Base-by-base conservation (phyloP, 2,797 vertebrate species). In the Agapornis canus region DNA sequence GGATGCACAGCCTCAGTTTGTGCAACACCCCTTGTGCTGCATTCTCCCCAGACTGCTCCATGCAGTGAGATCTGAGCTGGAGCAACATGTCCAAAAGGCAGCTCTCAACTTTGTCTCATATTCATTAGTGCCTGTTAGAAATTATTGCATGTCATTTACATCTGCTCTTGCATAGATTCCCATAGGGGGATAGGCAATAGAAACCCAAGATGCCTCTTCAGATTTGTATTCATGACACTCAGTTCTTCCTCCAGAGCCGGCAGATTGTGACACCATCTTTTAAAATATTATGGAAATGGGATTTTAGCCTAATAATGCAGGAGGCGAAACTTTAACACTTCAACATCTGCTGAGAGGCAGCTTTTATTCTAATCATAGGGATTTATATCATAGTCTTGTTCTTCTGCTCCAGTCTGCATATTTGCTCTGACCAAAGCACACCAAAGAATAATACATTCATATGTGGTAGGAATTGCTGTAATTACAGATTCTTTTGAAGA, bases 321-420 rank as follows among this genome's bases (percentile, higher is more conserved):
- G 69, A 96, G 27, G 49, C 45, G 5, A 93, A 95, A 77, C 17
- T 84, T 59, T 77, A 80, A 77, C 69, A 40, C 60, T 93, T 87
- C 45, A 92, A 92, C 95, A 97, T 91, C 94, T 94, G 93, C 91
- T 92, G 54, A 84, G 66, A 76, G 65, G 25, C 39, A 23, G 19
- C 56, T 48, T 83, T 88, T 72, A 93, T 76, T 87, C 87, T 84
- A 95, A 95, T 97, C 91, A 92, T 88, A 87, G 82, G 73, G 86
- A 96, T 95, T 97, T 94, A 91, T 91, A 82, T 91, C 40, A 72
- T 69, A 45, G 49, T 54, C 80, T 73, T 29, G 14, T 83, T 90
- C 76, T 90, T 91, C 80, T 93, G 66, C 71, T 77, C 78, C 86
- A 64, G 65, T 83, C 89, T 87, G 92, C 13, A 0, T 81, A 93